Evolutionary conservation across 1,140 invertebrate genomes (phyloP), one percentile per base, ranked within the genome.

Genomic region (Amyelois transitella): DNA sequence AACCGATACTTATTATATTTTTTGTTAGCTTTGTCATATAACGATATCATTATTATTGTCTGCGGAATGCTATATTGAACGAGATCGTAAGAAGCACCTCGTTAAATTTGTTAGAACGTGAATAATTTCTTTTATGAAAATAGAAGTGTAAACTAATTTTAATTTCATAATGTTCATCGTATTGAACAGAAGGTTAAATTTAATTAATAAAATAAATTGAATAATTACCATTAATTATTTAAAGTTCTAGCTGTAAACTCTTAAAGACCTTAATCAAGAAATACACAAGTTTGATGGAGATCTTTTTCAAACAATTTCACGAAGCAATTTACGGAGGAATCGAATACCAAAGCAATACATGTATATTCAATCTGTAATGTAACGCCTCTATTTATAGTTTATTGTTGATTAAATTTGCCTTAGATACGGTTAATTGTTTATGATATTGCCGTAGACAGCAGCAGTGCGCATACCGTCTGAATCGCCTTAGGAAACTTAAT

Each of bases 401-500:
- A 52, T 19, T 67, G 53, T 58, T 60, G 58, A 62, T 66, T 57
- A 28, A 45, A 61, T 62, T 55, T 22, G 58, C 44, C 53, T 25
- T 21, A 32, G 52, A 60, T 58, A 43, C 17, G 53, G 48, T 38
- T 64, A 60, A 69, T 66, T 66, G 66, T 69, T 64, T 52, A 51
- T 52, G 49, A 55, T 62, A 60, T 67, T 62, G 56, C 53, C 50
- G 53, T 45, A 53, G 47, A 43, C 47, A 47, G 45, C 19, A 43
- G 48, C 32, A 22, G 22, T 21, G 51, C 44, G 20, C 51, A 53
- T 45, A 60, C 51, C 25, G 24, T 4, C 55, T 65, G 62, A 67
- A 69, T 56, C 56, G 60, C 63, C 72, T 49, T 62, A 55, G 62
- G 67, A 64, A 65, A 60, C 52, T 57, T 68, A 66, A 70, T 75